phyloP scores from a whole-genome alignment of 2,797 vertebrate genomes.

The Acanthurus lineatus region DNA sequence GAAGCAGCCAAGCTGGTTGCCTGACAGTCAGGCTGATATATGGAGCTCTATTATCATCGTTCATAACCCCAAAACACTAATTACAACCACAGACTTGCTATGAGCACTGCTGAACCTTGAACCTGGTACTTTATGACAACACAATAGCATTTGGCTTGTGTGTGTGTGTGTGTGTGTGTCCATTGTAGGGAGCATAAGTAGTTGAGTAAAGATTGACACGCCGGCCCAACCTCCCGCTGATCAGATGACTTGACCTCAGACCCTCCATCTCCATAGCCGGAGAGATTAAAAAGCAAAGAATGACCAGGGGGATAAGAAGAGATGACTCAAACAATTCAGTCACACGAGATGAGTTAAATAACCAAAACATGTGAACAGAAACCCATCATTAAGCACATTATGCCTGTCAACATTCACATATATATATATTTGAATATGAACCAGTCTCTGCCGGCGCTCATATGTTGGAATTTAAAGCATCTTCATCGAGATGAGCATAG shows the following conservation, averaged over 20 bases:
- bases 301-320: neutral
- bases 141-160: neutral
- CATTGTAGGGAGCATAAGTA: no score
- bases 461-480: neutral
- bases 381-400: neutral
- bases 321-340: neutral
- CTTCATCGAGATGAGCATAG: conserved; percentile 1
- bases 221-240: conserved; percentile 34
- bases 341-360: conserved; percentile 1
- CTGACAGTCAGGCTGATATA: conserved; percentile 53
- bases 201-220: conserved; percentile 51
- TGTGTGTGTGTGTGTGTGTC: conserved; percentile 9
- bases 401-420: neutral
- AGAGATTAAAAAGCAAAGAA: conserved; percentile 55
- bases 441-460: neutral
- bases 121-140: conserved; percentile 21
- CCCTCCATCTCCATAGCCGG: conserved; percentile 26
- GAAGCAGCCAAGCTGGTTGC: conserved; percentile 24
- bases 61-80: conserved; percentile 52
- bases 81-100: conserved; percentile 40
- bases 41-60: conserved; percentile 27
- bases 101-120: conserved; percentile 29
- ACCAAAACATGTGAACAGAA: neutral
- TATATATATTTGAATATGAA: neutral
- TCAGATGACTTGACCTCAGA: conserved; percentile 54